Base-by-base conservation (phyloP, 2,888 invertebrate genomes). In the Unio pictorum region DNA sequence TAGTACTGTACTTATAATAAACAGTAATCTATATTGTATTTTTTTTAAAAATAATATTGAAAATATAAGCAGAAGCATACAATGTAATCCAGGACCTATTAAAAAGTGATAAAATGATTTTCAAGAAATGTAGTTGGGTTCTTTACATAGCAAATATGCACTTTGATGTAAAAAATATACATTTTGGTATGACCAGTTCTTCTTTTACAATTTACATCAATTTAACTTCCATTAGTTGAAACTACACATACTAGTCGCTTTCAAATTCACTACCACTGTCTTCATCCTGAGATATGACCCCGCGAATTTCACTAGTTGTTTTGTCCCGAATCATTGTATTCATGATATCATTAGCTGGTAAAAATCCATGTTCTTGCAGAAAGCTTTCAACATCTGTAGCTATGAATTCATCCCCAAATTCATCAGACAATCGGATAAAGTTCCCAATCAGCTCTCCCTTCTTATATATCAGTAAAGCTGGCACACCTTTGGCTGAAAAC, bases 401-500 rank as follows among this genome's bases (percentile, higher is more conserved):
- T 91, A 93, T 95, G 91, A 98, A 98, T 87, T 97, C 96, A 86
- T 94, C 94, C 0, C 97, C 97, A 65, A 99, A 92, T 86, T 96
- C 96, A 85, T 95, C 94, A 0, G 94, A 94, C 20, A 99, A 88
- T 67, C 95, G 93, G 1, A 98, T 94, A 91, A 97, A 98, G 91
- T 97, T 98, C 0, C 97, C 97, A 86, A 98, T 94, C 7, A 98
- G 91, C 86, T 95, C 94, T 5, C 96, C 96, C 59, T 92, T 94
- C 91, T 96, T 97, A 89, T 99, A 99, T 0, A 96, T 94, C 57
- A 98, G 91, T 67, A 99, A 90, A 1, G 98, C 97, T 20, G 99
- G 99, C 0, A 98, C 94, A 30, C 97, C 98, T 82, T 78, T 81
- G 54, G 73, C 73, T 20, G 75, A 91, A 89, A 98, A 98, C 82